Evolutionary conservation across 2,888 invertebrate genomes (phyloP).

Genomic region (Coremacera marginata): DNA sequence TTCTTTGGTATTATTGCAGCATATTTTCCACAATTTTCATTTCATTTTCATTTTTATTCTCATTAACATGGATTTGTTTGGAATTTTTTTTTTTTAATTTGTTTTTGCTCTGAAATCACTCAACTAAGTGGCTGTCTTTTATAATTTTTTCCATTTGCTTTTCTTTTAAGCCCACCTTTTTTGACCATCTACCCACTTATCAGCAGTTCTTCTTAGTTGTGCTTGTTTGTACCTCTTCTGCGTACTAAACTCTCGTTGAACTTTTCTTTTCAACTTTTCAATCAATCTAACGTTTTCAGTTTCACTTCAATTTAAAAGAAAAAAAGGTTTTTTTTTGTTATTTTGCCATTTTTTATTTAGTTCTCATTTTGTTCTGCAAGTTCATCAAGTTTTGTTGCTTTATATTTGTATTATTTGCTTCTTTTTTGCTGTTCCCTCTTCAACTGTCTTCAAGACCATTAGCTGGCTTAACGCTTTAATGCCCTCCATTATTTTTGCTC

Average conservation of each 20-base stretch:
- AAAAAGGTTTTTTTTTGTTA: not conserved
- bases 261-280: not conserved
- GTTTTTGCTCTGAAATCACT: not conserved
- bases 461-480: constrained; percentile 22
- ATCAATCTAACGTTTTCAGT: not conserved
- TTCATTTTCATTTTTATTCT: not conserved
- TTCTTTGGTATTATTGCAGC: not conserved
- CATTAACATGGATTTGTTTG: constrained; percentile 4
- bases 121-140: not conserved
- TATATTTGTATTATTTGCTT: not conserved
- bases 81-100: not conserved
- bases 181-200: too few relatives aligned
- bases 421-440: not conserved
- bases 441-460: not conserved
- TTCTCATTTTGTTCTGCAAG: not conserved
- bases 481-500: constrained; percentile 8
- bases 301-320: not conserved
- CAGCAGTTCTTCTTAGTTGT: not conserved
- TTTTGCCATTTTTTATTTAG: not conserved
- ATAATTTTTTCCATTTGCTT: too few relatives aligned
- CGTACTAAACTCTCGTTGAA: not conserved
- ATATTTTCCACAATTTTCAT: constrained; percentile 3
- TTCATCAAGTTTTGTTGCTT: not conserved
- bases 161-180: not conserved
- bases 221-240: not conserved